Evolutionary conservation across 1,140 invertebrate genomes (phyloP), one percentile per base, ranked within the genome.

Genomic region (Drosophila suzukii): DNA sequence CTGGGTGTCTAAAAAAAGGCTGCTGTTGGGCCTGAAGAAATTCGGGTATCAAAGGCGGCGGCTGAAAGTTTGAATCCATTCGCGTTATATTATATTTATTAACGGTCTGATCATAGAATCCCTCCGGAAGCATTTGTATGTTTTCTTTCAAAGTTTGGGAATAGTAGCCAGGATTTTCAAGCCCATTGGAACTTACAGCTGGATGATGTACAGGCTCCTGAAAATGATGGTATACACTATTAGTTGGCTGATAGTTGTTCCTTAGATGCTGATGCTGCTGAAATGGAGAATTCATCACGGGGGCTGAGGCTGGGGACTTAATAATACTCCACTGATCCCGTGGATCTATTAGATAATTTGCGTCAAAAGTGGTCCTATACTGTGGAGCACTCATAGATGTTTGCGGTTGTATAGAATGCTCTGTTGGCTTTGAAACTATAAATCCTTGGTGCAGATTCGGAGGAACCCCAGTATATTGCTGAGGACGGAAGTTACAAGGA

Each of bases 21-120:
- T 20, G 34, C 10, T 27, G 62, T 7, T 20, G 15, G 27, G 13
- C 27, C 4, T 24, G 15, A 27, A 41, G 4, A 3, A 41, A 20
- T 53, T 66, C 38, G 10, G 38, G 12, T 7, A 30, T n/a, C 10
- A 66, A 3, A 27, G 30, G 1, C 2, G 70, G 73, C 7, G 41
- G 53, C 27, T 30, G 34, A 32, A 74, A 74, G 38, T 75, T 15
- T 0, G 73, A 74, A 8, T 74, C 53, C 41, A 84, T 58, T 1
- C 27, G 47, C 27, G 41, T 15, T 20, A 84, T 43, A 6, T 58
- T 61, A 43, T 80, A 80, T 10, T 84, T 79, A 1, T n/a, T n/a
- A 4, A 85, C 17, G 12, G 73, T 77, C 12, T 27, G 34, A n/a
- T 57, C 50, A 43, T 84, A 84, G 7, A 84, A 77, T 15, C 55